Conservation (phyloP, 2,797 vertebrate genomes). For the Borostomias antarcticus region DNA sequence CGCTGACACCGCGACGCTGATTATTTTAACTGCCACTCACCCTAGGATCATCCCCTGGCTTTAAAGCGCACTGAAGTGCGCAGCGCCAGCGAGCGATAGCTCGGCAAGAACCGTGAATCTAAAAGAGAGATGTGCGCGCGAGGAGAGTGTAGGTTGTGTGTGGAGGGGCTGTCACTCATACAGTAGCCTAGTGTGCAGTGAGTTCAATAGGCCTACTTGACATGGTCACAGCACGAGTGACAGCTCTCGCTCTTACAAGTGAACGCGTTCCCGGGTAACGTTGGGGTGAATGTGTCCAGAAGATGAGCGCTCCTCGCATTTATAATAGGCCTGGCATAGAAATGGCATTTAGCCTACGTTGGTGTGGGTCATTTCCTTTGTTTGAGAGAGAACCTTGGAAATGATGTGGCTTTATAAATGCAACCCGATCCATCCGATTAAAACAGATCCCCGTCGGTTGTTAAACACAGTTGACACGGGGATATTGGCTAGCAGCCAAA, state of each 20-base stretch:
- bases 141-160: no score
- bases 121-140: not conserved
- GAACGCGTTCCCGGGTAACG: not conserved
- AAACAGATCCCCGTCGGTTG: conserved; percentile 63
- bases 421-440: no score
- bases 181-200: not conserved
- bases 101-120: conserved; percentile 18
- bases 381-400: no score
- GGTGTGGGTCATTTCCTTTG: no score
- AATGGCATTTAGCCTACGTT: no score
- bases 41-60: conserved; percentile 65
- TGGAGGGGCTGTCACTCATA: not conserved
- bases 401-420: no score
- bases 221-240: not conserved
- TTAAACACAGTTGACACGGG: conserved; percentile 41
- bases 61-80: conserved; percentile 35
- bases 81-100: conserved; percentile 41
- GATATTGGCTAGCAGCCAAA: conserved; percentile 31
- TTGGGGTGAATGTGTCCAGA: no score
- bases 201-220: not conserved
- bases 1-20: conserved; percentile 61
- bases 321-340: not conserved
- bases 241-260: not conserved
- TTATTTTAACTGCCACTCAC: conserved; percentile 60
- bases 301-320: not conserved